Evolutionary conservation across 1,140 invertebrate species (phyloP), one percentile per base, ranked within the genome.

Genomic region (Battus philenor): DNA sequence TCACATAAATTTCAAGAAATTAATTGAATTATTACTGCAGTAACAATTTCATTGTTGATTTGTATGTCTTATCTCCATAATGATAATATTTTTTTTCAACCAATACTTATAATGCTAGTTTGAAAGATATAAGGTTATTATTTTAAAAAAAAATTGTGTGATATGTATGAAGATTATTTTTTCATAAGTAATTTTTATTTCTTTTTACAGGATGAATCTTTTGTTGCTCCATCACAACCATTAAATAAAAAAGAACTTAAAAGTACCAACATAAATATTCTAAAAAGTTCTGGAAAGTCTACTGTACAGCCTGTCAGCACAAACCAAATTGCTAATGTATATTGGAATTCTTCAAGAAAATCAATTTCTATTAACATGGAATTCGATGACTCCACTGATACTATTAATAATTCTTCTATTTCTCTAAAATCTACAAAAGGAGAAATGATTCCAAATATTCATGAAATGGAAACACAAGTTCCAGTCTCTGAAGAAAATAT

Each of bases 141-240:
- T n/a, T n/a, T n/a, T n/a, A n/a, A n/a, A n/a, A n/a, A n/a, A n/a
- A n/a, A n/a, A n/a, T n/a, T n/a, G n/a, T n/a, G n/a, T n/a, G n/a
- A n/a, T n/a, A n/a, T n/a, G n/a, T n/a, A n/a, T n/a, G n/a, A n/a
- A n/a, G n/a, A n/a, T n/a, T n/a, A n/a, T n/a, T n/a, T n/a, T n/a
- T n/a, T n/a, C n/a, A n/a, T n/a, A n/a, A n/a, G n/a, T n/a, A n/a
- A n/a, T 12, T 27, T 16, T 6, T 16, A 18, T 12, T 36, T 48
- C 52, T 32, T 46, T 67, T 63, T 60, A 12, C 64, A 82, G 80
- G 80, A 84, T 31, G 77, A 82, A 16, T 80, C 80, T 1, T 74
- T 80, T 30, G 53, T 76, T 34, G 57, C 27, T 18, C 50, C 65
- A 33, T 73, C 75, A 33, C 74, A 77, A 56, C 44, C 54, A 12